Conservation (phyloP, 2,797 vertebrate species). For the Pygocentrus nattereri region DNA sequence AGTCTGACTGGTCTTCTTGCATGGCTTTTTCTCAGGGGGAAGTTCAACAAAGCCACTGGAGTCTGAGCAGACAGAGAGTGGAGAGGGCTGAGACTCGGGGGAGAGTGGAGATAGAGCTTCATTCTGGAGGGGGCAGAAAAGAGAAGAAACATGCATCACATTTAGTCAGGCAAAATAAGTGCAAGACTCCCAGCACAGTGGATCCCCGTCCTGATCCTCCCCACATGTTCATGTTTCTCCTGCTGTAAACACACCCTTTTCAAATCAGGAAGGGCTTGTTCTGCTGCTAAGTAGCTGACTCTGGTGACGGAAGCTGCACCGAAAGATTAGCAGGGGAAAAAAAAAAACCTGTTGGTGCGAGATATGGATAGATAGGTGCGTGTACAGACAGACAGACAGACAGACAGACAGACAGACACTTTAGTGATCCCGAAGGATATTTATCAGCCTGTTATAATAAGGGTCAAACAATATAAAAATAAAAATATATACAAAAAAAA, state of each 20-base stretch:
- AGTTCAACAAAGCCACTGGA: slow-evolving; percentile 77
- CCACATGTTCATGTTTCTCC: neutral
- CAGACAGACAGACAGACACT: no score
- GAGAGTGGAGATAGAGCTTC: slow-evolving; percentile 85
- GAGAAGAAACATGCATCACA: neutral
- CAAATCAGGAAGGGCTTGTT: neutral
- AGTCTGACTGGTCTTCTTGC: slow-evolving; percentile 68
- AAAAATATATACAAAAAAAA: no score
- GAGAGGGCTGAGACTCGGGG: slow-evolving; percentile 82
- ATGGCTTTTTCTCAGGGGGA: slow-evolving; percentile 70
- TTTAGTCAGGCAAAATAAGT: neutral
- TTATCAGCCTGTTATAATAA: no score
- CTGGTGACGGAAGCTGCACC: no score
- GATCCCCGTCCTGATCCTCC: no score
- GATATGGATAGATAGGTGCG: no score
- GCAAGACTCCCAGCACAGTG: no score
- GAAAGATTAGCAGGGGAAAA: no score
- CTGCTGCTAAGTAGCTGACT: neutral
- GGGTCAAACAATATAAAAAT: no score
- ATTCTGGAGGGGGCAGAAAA: slow-evolving; percentile 78
- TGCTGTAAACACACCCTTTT: neutral
- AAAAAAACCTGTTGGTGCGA: no score
- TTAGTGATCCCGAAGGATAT: no score
- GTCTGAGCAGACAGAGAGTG: slow-evolving; percentile 87
- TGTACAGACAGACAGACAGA: no score